Evolutionary conservation across 1,140 invertebrate genomes (phyloP).

Genomic region (Eulimnadia texana): DNA sequence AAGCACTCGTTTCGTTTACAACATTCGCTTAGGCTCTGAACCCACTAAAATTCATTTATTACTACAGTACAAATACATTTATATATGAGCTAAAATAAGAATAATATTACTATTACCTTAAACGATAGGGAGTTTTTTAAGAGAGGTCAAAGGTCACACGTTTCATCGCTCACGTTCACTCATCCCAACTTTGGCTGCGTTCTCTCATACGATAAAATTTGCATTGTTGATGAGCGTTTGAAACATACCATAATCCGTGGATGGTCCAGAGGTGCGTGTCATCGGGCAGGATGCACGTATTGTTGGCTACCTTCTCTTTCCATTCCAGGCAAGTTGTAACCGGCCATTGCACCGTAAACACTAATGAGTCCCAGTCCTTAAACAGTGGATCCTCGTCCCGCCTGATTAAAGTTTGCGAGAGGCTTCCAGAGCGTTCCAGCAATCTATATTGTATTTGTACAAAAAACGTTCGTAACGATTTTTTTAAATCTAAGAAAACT

Average conservation of each 20-base stretch:
- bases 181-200: too few species aligned
- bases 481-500: background rate
- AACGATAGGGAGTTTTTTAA: background rate
- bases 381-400: background rate
- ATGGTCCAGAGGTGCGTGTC: constrained; percentile 52
- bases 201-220: too few species aligned
- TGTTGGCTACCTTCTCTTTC: constrained; percentile 38
- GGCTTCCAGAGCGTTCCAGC: background rate
- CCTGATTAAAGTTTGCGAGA: background rate
- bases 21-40: too few species aligned
- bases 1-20: background rate
- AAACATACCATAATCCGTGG: constrained; percentile 54
- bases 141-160: constrained; percentile 10
- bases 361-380: constrained; percentile 50
- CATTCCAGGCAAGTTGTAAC: constrained; percentile 54
- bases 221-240: too few species aligned
- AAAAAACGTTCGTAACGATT: background rate
- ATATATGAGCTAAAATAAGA: too few species aligned
- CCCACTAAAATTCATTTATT: too few species aligned
- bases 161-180: background rate
- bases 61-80: too few species aligned
- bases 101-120: too few species aligned
- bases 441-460: too few species aligned
- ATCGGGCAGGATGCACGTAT: constrained; percentile 45
- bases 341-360: constrained; percentile 70